Percentiles rank a stretch among this genome's conserved stretches.
phyloP scores from a whole-genome alignment of 2,113 vertebrate genomes.

The Elephantulus edwardii region DNA sequence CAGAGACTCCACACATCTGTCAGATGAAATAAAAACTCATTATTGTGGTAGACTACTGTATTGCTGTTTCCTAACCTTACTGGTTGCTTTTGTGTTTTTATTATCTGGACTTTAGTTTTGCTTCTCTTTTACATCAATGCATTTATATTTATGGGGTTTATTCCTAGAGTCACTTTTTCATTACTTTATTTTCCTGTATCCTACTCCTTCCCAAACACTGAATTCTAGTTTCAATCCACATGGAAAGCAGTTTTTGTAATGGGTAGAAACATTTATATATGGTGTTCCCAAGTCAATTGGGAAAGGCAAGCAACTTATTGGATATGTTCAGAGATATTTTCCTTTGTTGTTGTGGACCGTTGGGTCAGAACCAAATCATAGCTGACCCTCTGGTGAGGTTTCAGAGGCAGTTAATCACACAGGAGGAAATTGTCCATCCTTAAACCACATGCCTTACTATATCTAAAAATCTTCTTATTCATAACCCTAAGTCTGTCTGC shows the following conservation, averaged over 20 bases:
- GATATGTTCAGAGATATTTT: not conserved
- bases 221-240: no score
- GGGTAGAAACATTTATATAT: not conserved
- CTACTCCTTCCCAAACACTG: not conserved
- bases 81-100: not conserved
- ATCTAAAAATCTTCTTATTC: not conserved
- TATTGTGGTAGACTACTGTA: not conserved
- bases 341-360: no score
- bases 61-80: not conserved
- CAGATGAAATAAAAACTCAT: not conserved
- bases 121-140: not conserved
- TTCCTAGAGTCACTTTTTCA: not conserved
- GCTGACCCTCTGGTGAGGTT: no score
- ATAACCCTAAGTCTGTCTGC: not conserved
- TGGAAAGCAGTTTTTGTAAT: not conserved
- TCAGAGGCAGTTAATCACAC: no score
- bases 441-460: no score
- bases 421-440: no score
- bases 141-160: slow-evolving; percentile 22
- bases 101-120: not conserved
- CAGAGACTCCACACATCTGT: not conserved
- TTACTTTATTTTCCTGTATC: not conserved
- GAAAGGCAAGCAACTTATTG: not conserved
- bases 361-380: no score
- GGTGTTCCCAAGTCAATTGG: not conserved